phyloP scores from a whole-genome alignment of 2,113 vertebrate genomes.

The Clarias batrachus region DNA sequence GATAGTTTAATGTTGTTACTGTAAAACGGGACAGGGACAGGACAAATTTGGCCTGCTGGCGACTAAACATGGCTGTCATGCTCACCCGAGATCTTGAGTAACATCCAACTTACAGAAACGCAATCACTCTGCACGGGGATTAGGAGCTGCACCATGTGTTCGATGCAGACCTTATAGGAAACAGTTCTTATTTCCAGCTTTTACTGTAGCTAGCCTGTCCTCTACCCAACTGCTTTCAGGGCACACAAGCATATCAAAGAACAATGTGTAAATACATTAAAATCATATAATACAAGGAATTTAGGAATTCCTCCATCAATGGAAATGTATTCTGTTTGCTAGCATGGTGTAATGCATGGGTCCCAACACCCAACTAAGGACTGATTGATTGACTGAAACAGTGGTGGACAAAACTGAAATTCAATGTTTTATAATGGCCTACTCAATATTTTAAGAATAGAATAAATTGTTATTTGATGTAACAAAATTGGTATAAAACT shows the following conservation, averaged over 20 bases:
- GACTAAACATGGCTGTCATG: conserved; percentile 19
- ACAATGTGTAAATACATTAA: background rate
- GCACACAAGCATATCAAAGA: background rate
- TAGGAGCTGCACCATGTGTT: conserved; percentile 3
- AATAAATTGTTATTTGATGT: too few relatives aligned
- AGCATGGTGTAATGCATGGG: background rate
- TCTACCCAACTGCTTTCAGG: background rate
- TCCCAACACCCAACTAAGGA: background rate
- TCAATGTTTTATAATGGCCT: too few relatives aligned
- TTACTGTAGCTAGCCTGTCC: background rate
- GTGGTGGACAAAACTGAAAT: background rate
- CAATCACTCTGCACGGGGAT: conserved; percentile 11
- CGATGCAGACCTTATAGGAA: conserved; percentile 3
- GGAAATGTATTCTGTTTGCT: background rate
- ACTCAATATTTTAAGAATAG: too few relatives aligned
- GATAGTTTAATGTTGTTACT: background rate
- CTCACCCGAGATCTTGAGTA: conserved; percentile 13
- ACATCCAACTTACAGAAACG: background rate
- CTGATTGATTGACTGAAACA: background rate
- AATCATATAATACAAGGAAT: background rate
- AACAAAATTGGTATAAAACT: too few relatives aligned
- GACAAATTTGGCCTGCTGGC: conserved; percentile 20
- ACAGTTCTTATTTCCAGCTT: conserved; percentile 26
- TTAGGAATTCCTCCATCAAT: background rate
- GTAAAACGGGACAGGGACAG: background rate